These are phyloP conservation scores for Styela plicata DNA, from an alignment of 23 tunicate genomes.

Conservation along the genomic window DNA sequence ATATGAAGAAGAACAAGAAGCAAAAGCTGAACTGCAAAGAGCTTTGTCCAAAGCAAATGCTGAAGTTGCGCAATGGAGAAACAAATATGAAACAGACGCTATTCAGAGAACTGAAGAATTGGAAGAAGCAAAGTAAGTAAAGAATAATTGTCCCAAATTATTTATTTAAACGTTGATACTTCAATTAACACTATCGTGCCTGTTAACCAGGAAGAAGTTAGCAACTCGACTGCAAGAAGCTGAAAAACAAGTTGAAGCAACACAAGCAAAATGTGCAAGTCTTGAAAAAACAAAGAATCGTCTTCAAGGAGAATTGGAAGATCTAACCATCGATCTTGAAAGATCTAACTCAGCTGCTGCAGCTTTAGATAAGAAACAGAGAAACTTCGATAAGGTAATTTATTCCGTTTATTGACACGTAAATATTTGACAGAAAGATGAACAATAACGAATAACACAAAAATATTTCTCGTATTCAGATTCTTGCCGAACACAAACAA, in stretches of 20 bases:
- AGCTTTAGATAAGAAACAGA: constrained; percentile 33
- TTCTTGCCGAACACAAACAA: constrained; percentile 32
- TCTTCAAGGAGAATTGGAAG: constrained; percentile 41
- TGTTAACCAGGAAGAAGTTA: constrained; percentile 31
- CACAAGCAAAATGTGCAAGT: constrained; percentile 35
- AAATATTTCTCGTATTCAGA: neutral
- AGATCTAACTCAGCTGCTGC: constrained; percentile 38
- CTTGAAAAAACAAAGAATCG: constrained; percentile 39
- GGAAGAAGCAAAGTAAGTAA: constrained; percentile 61
- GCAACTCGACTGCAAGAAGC: constrained; percentile 39
- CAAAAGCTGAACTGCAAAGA: constrained; percentile 79
- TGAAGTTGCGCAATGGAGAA: constrained; percentile 89
- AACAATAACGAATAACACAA: neutral
- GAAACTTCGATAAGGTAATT: constrained; percentile 39
- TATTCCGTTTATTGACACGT: too few relatives aligned
- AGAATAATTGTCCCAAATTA: too few relatives aligned
- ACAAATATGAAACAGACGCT: constrained; percentile 93
- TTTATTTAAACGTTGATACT: neutral
- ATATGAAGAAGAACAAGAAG: constrained; percentile 92
- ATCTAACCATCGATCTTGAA: constrained; percentile 35
- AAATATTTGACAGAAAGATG: too few relatives aligned
- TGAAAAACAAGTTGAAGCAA: constrained; percentile 43
- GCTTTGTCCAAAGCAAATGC: constrained; percentile 83
- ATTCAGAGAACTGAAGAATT: constrained; percentile 88
- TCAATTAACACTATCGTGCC: neutral